Percentiles rank a stretch among this genome's conserved stretches.
These are phyloP conservation scores for Rutilus rutilus DNA, from an alignment of 2,113 vertebrate genomes.

Conservation along the genomic window DNA sequence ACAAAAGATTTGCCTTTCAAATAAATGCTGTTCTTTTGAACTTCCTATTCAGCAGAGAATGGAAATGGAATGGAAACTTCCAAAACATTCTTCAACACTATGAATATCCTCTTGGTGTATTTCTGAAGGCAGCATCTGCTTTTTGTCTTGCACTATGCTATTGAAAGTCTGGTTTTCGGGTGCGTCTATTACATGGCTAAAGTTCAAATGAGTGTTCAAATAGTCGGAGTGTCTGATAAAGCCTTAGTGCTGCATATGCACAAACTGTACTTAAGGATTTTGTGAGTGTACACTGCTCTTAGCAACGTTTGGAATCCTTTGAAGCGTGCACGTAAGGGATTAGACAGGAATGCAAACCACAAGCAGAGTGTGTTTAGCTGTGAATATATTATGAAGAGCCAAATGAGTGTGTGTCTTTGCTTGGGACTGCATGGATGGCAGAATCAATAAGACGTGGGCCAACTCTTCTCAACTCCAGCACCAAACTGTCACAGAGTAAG, in stretches of 20 bases:
- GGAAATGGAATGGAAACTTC: neutral
- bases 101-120: neutral
- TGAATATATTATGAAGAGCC: neutral
- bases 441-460: neutral
- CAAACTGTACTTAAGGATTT: constrained; percentile 19
- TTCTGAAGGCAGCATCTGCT: neutral
- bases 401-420: neutral
- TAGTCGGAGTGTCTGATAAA: neutral
- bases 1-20: no score
- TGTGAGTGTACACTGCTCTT: neutral
- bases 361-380: neutral
- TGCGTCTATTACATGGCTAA: neutral
- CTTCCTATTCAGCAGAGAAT: no score
- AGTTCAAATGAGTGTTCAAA: neutral
- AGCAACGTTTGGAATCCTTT: constrained; percentile 16
- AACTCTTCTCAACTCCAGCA: constrained; percentile 17
- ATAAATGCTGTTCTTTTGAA: no score
- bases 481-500: neutral
- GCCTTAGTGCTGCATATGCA: neutral
- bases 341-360: neutral
- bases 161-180: neutral
- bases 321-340: neutral
- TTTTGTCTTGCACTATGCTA: neutral
- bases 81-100: neutral
- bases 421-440: neutral